These are phyloP conservation scores for Hanleya hanleyi DNA, from an alignment of 2,888 invertebrate species.

Conservation along the genomic window DNA sequence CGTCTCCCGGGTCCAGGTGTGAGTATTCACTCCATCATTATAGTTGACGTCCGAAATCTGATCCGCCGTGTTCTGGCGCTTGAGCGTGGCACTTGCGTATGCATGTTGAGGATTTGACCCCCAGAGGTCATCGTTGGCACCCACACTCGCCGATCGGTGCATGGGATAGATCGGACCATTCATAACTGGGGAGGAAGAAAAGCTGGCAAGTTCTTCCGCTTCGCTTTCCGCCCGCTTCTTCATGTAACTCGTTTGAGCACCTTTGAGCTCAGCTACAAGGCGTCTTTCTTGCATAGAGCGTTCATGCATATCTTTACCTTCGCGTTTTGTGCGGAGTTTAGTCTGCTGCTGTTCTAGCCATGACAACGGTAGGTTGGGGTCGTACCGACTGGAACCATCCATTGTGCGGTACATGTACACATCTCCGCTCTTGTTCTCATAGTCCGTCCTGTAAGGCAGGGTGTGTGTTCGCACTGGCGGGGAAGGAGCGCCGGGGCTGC, in stretches of 20 bases:
- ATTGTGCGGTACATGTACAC: slow-evolving; percentile 46
- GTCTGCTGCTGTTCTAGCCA: slow-evolving; percentile 72
- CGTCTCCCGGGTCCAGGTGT: slow-evolving; percentile 4
- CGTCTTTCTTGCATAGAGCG: slow-evolving; percentile 80
- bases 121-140: background rate
- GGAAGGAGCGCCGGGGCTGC: background rate
- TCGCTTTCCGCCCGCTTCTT: slow-evolving; percentile 78
- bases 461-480: slow-evolving; percentile 34
- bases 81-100: background rate
- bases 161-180: slow-evolving; percentile 47
- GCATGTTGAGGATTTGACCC: background rate
- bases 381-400: slow-evolving; percentile 47
- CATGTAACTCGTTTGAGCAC: slow-evolving; percentile 72
- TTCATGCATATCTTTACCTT: slow-evolving; percentile 47
- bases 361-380: slow-evolving; percentile 47
- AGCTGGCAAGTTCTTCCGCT: slow-evolving; percentile 62
- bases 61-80: background rate
- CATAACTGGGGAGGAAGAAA: slow-evolving; percentile 29
- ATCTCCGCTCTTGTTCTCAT: slow-evolving; percentile 53
- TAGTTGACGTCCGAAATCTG: background rate
- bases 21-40: background rate
- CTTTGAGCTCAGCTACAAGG: slow-evolving; percentile 80
- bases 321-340: slow-evolving; percentile 60
- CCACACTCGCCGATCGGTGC: background rate
- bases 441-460: slow-evolving; percentile 62